A percentile compares a stretch with the other conserved stretches of the same genome.
Evolutionary conservation across 2,888 invertebrate species (phyloP).

Genomic region (Aphidius colemani): DNA sequence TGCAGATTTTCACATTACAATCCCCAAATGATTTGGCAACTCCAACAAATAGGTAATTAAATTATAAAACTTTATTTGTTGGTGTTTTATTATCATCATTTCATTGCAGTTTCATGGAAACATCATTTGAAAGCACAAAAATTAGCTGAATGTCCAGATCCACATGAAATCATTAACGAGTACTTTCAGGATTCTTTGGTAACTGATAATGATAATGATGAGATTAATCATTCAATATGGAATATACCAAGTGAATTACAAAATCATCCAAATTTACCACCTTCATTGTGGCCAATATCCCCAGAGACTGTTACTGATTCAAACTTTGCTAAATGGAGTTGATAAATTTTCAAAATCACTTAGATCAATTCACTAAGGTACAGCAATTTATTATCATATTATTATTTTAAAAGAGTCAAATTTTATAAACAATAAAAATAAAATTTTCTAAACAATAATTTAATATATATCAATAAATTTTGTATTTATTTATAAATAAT

Average conservation of each 20-base stretch:
- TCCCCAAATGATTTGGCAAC: slow-evolving; percentile 65
- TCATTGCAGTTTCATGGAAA: slow-evolving; percentile 54
- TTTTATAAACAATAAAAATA: too few species aligned
- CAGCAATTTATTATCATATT: not conserved
- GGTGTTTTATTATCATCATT: not conserved
- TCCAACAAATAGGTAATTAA: slow-evolving; percentile 62
- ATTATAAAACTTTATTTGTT: not conserved
- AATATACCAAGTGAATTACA: slow-evolving; percentile 63
- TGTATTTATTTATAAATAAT: too few species aligned
- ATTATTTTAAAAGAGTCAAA: too few species aligned
- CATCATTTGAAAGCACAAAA: slow-evolving; percentile 39
- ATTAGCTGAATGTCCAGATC: slow-evolving; percentile 42
- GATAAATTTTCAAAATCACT: slow-evolving; percentile 19
- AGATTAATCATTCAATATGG: slow-evolving; percentile 64
- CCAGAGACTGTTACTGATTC: slow-evolving; percentile 63
- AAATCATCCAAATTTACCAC: slow-evolving; percentile 64
- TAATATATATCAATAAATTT: too few species aligned
- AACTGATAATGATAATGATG: slow-evolving; percentile 52
- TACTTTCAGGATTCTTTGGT: slow-evolving; percentile 48
- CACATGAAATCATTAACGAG: slow-evolving; percentile 43
- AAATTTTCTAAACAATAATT: too few species aligned
- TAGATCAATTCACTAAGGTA: not conserved
- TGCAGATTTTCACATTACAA: slow-evolving; percentile 74
- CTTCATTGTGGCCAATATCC: slow-evolving; percentile 66
- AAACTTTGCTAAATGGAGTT: slow-evolving; percentile 66